phyloP scores from a whole-genome alignment of 2,888 invertebrate species.

The Caenorhabditis imperialis region DNA sequence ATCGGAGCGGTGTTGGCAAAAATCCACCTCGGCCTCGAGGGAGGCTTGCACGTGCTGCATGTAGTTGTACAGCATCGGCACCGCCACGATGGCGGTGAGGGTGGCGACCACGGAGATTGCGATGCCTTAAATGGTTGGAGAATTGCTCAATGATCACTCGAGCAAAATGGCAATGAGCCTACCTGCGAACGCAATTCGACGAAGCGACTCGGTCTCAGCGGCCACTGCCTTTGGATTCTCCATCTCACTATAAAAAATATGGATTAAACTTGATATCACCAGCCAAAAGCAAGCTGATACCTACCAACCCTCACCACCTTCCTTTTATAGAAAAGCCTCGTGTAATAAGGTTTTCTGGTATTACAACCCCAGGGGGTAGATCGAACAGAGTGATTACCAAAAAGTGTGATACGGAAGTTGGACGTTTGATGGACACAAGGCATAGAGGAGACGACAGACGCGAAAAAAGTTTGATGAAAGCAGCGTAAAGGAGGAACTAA shows the following conservation, averaged over 20 bases:
- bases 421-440: no score
- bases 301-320: not conserved
- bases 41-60: constrained; percentile 61
- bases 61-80: no score
- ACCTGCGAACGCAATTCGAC: constrained; percentile 31
- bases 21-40: constrained; percentile 62
- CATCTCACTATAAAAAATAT: not conserved
- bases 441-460: no score
- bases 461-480: no score
- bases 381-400: no score
- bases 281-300: constrained; percentile 1
- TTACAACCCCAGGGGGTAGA: no score
- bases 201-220: constrained; percentile 28
- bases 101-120: no score
- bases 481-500: no score
- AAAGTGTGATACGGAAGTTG: no score
- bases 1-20: constrained; percentile 61
- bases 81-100: no score
- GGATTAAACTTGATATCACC: not conserved
- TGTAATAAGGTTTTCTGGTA: no score
- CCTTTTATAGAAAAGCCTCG: no score
- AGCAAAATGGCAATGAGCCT: not conserved
- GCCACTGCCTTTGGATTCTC: constrained; percentile 32
- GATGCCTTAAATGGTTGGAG: constrained; percentile 57
- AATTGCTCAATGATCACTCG: constrained; percentile 1